Evolutionary conservation across 1,140 invertebrate species (phyloP).

Genomic region (Drusus annulatus): DNA sequence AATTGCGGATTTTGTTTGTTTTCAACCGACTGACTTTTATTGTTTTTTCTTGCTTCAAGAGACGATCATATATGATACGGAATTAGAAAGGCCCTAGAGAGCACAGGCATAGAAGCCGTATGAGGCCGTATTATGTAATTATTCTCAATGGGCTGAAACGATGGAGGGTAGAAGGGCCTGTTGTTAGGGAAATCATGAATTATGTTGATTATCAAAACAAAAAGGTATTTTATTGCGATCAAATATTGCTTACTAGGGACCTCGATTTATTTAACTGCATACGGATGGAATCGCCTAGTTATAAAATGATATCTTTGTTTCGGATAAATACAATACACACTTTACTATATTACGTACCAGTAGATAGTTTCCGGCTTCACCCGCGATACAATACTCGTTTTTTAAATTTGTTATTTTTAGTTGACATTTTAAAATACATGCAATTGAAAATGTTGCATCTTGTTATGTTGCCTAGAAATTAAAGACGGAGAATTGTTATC

Average conservation of each 20-base stretch:
- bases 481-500: no score
- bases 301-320: no score
- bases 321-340: no score
- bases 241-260: neutral
- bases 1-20: slow-evolving; percentile 55
- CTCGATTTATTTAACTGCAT: neutral
- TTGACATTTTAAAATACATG: no score
- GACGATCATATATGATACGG: slow-evolving; percentile 27
- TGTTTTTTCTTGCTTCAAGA: slow-evolving; percentile 51
- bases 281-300: no score
- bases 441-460: no score
- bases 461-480: no score
- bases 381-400: no score
- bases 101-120: neutral
- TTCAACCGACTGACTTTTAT: slow-evolving; percentile 56
- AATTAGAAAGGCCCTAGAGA: slow-evolving; percentile 14
- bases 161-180: neutral
- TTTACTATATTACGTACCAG: no score
- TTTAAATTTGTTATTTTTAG: no score
- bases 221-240: neutral
- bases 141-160: slow-evolving; percentile 50
- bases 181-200: slow-evolving; percentile 30
- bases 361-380: no score
- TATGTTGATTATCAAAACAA: slow-evolving; percentile 28
- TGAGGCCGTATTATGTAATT: slow-evolving; percentile 39